Conservation (phyloP, 2,888 invertebrate genomes). For the Neoascia interrupta region DNA sequence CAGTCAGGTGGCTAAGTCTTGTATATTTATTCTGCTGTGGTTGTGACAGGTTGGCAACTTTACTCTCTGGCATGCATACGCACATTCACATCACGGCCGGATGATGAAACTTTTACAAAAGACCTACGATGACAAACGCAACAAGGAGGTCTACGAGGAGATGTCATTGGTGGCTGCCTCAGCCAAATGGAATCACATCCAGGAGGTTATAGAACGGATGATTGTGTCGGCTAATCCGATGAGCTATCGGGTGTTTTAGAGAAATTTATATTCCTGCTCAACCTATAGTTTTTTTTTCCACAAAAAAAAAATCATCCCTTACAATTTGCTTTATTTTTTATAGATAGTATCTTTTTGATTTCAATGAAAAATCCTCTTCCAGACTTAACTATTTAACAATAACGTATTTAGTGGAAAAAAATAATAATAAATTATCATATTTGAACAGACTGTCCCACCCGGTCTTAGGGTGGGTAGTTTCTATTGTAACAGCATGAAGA, state of each 20-base stretch:
- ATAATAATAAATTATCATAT: neutral
- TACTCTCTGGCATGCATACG: slow-evolving; percentile 90
- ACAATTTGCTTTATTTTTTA: neutral
- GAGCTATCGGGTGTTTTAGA: slow-evolving; percentile 77
- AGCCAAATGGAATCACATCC: slow-evolving; percentile 76
- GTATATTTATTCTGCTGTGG: neutral
- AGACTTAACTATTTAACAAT: neutral
- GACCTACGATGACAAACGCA: slow-evolving; percentile 90
- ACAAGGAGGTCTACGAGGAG: slow-evolving; percentile 83
- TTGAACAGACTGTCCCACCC: neutral
- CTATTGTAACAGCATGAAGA: too few species aligned
- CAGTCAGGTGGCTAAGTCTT: too few species aligned
- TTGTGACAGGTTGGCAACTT: slow-evolving; percentile 85
- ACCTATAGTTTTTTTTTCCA: neutral
- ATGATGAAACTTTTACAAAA: slow-evolving; percentile 88
- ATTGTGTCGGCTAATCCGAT: slow-evolving; percentile 76
- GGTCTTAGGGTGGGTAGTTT: slow-evolving; percentile 5
- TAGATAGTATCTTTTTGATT: neutral
- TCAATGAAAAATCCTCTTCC: neutral
- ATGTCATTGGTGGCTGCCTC: slow-evolving; percentile 74
- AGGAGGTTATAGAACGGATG: slow-evolving; percentile 74
- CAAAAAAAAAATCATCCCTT: neutral
- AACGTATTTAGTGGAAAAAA: neutral
- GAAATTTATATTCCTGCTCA: neutral
- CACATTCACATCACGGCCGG: slow-evolving; percentile 89